Base-by-base conservation (phyloP, 2,113 vertebrate genomes). In the Sebastes fasciatus region DNA sequence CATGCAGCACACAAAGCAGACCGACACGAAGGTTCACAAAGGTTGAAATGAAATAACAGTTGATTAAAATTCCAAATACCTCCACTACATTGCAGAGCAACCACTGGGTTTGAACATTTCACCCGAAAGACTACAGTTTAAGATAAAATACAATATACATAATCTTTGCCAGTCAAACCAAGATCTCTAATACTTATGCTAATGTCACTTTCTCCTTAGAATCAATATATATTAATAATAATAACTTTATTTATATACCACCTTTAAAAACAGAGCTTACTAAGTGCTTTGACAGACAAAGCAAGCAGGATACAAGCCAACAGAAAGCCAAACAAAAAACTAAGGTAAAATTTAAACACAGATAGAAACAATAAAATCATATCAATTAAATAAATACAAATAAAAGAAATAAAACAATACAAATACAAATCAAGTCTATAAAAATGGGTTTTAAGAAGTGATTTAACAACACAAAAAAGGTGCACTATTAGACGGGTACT, bases 41-140 rank as follows among this genome's bases (percentile, higher is more conserved):
- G 46, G 46, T 43, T 69, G 26, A 61, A 72, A 57, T 6, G 49
- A 66, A 76, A 69, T 11, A 70, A 69, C 65, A 76, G 40, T 11
- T 17, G 7, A 66, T 64, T 77, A 1, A 65, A 60, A 69, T 55
- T 66, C 14, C 49, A 71, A 55, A 80, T 42, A 45, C 14, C 26
- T 76, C 42, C 21, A 34, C 13, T n/a, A 51, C 43, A 26, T 54
- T 77, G 52, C 45, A 69, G 67, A 68, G 34, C 42, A 80, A 66
- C 7, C 9, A 23, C 5, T 1, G 26, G n/a, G 57, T 11, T 63
- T 40, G 6, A 23, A 62, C 26, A n/a, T 8, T 5, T 40, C 9
- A 12, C 23, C n/a, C 62, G 19, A 46, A 10, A 54, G 40, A 9
- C 34, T 19, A 19, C 12, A 34, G 51, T 61, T 49, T 54, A 46